Base-by-base conservation (phyloP, 2,888 invertebrate species). In the Campoplex nolae region DNA sequence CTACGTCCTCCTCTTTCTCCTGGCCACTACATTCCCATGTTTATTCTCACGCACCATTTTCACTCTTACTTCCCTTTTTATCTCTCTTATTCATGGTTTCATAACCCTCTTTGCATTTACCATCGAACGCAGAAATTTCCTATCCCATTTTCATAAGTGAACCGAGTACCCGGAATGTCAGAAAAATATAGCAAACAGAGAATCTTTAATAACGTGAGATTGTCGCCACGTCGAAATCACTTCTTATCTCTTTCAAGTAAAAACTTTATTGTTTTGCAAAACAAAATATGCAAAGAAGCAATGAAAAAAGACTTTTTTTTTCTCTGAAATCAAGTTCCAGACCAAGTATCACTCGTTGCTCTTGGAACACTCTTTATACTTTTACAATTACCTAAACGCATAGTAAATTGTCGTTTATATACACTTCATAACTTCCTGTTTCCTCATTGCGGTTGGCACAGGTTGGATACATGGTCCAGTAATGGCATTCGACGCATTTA, bases 401-500 rank as follows among this genome's bases (percentile, higher is more conserved):
- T 62, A 11, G 11, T 58, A 58, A 35, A 67, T 67, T n/a, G 1
- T 42, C 38, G n/a, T 38, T 23, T 42, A 42, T 54, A 70, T 54
- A 45, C 28, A 58, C n/a, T 45, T 48, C 71, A 51, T 70, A 54
- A 71, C 42, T 81, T 81, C 65, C 70, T 48, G 71, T 28, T 65
- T 77, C 48, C 76, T 71, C 80, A 51, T 54, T 71, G 71, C 71
- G 84, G 56, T 23, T 71, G 16, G 67, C 51, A 42, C 68, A 76
- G 76, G 35, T 71, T 70, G 70, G n/a, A 16, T 76, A 76, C 70
- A 73, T 62, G 76, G 65, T 73, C 84, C 80, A 73, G 81, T 85
- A 81, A 85, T 81, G 48, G 71, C 65, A 56, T 81, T 76, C 76
- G 71, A 85, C 62, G 76, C 76, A 76, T 81, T 81, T 65, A 81